These are phyloP conservation scores for Corvus moneduloides DNA, from an alignment of 2,113 vertebrate species.

Conservation along the genomic window DNA sequence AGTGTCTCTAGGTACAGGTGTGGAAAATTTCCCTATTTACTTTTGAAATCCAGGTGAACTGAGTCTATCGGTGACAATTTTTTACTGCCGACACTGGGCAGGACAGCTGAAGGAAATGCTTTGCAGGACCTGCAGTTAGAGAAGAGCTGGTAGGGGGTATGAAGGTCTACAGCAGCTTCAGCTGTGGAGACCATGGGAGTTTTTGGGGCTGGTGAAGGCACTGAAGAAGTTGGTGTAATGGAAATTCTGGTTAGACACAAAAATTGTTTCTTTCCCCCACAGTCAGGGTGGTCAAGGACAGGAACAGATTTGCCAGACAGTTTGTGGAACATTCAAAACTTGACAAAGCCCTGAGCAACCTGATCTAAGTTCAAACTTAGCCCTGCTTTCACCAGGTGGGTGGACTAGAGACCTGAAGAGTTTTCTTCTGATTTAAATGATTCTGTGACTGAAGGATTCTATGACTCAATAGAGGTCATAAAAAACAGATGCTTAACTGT, in stretches of 20 bases:
- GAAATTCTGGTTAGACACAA: not conserved
- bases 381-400: not conserved
- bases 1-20: not conserved
- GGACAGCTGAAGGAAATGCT: not conserved
- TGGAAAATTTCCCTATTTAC: not conserved
- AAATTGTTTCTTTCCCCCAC: not conserved
- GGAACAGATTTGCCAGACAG: not conserved
- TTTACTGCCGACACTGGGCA: not conserved
- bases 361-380: not conserved
- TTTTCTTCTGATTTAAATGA: not conserved
- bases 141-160: not conserved
- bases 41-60: not conserved
- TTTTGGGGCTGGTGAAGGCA: not conserved
- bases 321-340: not conserved
- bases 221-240: not conserved
- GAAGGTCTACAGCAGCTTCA: not conserved
- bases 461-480: not conserved
- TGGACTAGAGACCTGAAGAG: not conserved
- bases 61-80: rapidly evolving
- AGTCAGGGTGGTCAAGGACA: not conserved
- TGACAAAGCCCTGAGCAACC: not conserved
- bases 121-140: not conserved
- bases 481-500: not conserved
- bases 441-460: not conserved
- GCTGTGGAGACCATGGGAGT: not conserved